Base-by-base conservation (phyloP, 2,888 invertebrate genomes). In the Halocaridina rubra region DNA sequence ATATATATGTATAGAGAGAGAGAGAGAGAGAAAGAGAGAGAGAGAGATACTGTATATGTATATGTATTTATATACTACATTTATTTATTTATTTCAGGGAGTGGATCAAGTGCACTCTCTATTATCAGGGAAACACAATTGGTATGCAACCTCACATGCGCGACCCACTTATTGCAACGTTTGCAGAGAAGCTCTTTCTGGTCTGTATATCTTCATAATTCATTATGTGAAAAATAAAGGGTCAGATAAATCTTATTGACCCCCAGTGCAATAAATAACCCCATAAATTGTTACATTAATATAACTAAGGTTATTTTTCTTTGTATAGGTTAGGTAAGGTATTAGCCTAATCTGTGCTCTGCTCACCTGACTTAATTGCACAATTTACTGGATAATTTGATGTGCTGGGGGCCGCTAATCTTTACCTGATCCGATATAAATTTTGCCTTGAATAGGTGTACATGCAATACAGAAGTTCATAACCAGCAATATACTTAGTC, bases 101-200 rank as follows among this genome's bases (percentile, higher is more conserved):
- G 80, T 82, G 76, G 88, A 88, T 59, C 87, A 88, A 53, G 61
- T 88, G 5, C 88, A 88, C 64, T 71, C 82, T 5, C 76, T 88
- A 67, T 67, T 88, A 7, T 87, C 88, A 4, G 88, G 87, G 10
- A 86, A 88, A 72, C 92, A 91, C 89, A 90, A 91, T 89, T 96
- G 96, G 96, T 97, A 97, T 90, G 95, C 97, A 8, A 97, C 97
- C 22, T 97, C 96, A 0, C 97, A 98, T 92, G 97, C 98, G 0
- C 93, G 98, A 77, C 98, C 98, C 64, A 97, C 97, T 0, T 98
- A 97, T 92, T 98, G 98, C 92, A 98, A 98, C 92, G 97, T 98
- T 61, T 99, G 98, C 91, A 93, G 97, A 85, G 98, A 98, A 90
- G 96, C 97, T 22, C 93, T 98, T 67, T 93, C 94, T 77, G 95